phyloP scores from a whole-genome alignment of 92 coral and sea anemone species.

The Parazoanthus atlanticus region DNA sequence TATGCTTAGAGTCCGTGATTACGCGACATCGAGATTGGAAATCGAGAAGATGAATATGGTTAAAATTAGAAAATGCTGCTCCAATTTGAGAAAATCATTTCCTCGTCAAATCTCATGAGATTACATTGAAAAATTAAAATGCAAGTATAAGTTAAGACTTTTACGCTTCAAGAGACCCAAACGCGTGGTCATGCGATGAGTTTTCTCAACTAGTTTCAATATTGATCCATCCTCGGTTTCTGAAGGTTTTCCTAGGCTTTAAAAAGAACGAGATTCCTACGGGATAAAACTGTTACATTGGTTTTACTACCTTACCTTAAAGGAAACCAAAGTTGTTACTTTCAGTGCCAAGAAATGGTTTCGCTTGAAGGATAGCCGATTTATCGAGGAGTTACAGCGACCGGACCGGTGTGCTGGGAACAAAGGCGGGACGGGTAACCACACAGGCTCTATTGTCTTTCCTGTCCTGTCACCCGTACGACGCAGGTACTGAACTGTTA shows the following conservation, averaged over 20 bases:
- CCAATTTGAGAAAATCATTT: neutral
- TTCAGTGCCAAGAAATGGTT: neutral
- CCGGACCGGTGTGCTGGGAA: neutral
- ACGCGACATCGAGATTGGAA: neutral
- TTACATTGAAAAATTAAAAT: no score
- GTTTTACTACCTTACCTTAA: neutral
- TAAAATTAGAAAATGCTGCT: neutral
- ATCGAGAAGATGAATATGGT: neutral
- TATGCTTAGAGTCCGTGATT: neutral
- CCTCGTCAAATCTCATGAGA: no score
- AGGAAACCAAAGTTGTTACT: neutral
- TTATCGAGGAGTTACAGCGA: neutral
- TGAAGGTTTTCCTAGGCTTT: neutral
- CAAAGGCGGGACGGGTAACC: neutral
- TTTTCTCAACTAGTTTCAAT: neutral
- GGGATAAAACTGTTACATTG: neutral
- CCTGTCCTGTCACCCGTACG: neutral
- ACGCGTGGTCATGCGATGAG: neutral
- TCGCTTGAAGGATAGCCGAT: neutral
- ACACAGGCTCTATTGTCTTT: neutral
- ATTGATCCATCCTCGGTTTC: neutral
- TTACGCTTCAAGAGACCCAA: neutral
- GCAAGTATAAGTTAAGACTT: no score
- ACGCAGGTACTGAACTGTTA: neutral
- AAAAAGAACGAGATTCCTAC: neutral